These are phyloP conservation scores for Naja naja DNA, from an alignment of 2,113 vertebrate genomes.

Conservation along the genomic window DNA sequence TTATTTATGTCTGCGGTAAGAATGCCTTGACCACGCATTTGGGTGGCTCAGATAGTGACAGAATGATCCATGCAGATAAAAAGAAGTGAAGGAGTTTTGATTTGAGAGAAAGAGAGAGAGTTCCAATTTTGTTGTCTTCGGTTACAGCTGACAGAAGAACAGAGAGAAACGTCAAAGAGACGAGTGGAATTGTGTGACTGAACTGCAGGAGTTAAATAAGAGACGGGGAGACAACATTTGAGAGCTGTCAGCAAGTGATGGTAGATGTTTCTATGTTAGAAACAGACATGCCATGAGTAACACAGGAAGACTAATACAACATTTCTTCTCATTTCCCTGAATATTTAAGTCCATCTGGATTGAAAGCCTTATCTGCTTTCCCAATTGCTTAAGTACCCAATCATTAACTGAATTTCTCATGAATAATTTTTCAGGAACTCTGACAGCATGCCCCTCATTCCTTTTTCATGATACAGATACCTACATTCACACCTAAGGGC, in stretches of 20 bases:
- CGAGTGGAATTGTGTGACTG: background rate
- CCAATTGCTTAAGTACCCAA: background rate
- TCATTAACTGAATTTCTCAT: background rate
- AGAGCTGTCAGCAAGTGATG: background rate
- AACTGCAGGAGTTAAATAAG: constrained; percentile 12
- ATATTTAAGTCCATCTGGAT: background rate
- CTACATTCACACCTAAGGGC: background rate
- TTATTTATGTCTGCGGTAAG: background rate
- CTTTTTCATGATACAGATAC: background rate
- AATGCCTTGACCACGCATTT: background rate
- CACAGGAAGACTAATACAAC: background rate
- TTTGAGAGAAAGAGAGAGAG: background rate
- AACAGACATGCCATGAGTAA: background rate
- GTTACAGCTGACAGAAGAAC: constrained; percentile 10
- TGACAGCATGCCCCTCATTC: background rate
- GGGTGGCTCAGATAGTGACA: background rate
- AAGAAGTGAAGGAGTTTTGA: background rate
- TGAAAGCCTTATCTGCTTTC: background rate
- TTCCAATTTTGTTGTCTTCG: background rate
- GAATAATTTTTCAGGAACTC: background rate
- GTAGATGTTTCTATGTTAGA: background rate
- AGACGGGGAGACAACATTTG: background rate
- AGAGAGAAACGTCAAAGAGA: background rate
- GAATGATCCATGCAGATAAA: background rate
- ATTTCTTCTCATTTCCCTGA: background rate